Evolutionary conservation across 2,113 vertebrate species (phyloP).

Genomic region (Podarcis cretensis): DNA sequence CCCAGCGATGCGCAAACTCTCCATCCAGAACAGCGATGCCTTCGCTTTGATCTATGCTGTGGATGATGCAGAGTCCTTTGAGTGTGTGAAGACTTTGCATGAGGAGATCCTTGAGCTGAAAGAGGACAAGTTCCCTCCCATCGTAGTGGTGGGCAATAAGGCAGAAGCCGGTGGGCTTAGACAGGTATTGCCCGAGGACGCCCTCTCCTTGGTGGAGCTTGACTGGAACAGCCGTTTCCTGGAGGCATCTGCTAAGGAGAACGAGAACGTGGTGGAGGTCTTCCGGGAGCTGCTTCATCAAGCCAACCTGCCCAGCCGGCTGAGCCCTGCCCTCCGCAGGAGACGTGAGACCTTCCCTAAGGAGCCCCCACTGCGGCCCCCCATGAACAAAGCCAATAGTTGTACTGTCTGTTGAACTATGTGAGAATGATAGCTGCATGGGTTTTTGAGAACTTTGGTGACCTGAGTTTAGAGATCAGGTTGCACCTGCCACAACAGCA

Average conservation of each 20-base stretch:
- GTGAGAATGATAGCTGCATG: not conserved
- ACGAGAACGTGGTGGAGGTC: conserved; percentile 87
- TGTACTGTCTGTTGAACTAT: conserved; percentile 80
- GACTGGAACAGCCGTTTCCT: conserved; percentile 91
- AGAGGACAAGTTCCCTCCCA: conserved; percentile 86
- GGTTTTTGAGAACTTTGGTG: conserved; percentile 31
- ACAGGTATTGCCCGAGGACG: conserved; percentile 78
- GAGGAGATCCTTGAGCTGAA: conserved; percentile 92
- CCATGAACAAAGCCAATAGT: conserved; percentile 96
- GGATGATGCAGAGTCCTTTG: conserved; percentile 86
- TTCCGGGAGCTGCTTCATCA: conserved; percentile 89
- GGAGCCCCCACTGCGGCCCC: conserved; percentile 78
- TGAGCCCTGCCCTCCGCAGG: conserved; percentile 84
- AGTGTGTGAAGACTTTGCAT: conserved; percentile 83
- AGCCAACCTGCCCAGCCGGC: conserved; percentile 82
- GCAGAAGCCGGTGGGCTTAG: conserved; percentile 75
- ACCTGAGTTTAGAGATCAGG: not conserved
- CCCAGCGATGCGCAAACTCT: conserved; percentile 92
- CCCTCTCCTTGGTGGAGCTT: conserved; percentile 85
- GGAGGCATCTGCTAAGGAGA: conserved; percentile 90
- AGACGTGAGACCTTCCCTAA: conserved; percentile 90
- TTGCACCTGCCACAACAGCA: not conserved
- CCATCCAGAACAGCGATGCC: conserved; percentile 89
- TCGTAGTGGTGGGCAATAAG: conserved; percentile 93
- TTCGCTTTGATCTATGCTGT: conserved; percentile 90